A percentile compares a stretch with the other conserved stretches of the same genome.
These are phyloP conservation scores for Aurelia sp. DNA, from an alignment of 30 jellyfish, hydroid and myxozoan species.

Conservation along the genomic window DNA sequence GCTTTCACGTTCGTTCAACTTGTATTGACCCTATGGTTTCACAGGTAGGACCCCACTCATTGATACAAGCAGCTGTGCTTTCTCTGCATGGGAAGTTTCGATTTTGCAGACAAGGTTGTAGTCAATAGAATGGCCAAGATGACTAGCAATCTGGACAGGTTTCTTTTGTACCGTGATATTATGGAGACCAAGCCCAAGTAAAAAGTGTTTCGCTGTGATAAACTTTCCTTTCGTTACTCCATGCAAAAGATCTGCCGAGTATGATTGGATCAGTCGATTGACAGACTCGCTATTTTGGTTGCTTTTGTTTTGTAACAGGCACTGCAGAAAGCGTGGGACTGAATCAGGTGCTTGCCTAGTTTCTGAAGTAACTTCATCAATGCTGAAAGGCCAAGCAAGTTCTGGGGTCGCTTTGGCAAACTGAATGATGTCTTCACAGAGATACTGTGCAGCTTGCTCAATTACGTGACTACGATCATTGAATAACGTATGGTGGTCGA, in stretches of 20 bases:
- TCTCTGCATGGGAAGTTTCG: constrained; percentile 56
- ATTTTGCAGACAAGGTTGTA: constrained; percentile 8
- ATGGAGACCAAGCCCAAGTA: constrained; percentile 15
- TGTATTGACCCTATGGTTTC: constrained; percentile 10
- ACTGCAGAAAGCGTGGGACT: not conserved
- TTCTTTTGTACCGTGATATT: not conserved
- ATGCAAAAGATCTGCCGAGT: no score
- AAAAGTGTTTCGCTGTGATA: no score
- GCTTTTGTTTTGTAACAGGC: constrained; percentile 15
- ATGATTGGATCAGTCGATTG: not conserved
- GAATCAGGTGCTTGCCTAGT: constrained; percentile 37
- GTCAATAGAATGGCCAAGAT: not conserved
- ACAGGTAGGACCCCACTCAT: constrained; percentile 27
- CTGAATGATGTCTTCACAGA: constrained; percentile 37
- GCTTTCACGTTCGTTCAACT: constrained; percentile 14
- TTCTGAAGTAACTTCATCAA: constrained; percentile 39
- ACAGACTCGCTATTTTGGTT: not conserved
- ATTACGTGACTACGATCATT: constrained; percentile 32
- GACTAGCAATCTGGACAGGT: no score
- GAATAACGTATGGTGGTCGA: constrained; percentile 32
- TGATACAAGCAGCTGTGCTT: constrained; percentile 39
- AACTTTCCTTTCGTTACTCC: no score
- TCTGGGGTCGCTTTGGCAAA: constrained; percentile 20
- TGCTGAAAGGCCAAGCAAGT: no score
- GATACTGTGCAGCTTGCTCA: constrained; percentile 64